These are phyloP conservation scores for Monodelphis domestica DNA, from an alignment of 2,797 vertebrate genomes.

Conservation along the genomic window DNA sequence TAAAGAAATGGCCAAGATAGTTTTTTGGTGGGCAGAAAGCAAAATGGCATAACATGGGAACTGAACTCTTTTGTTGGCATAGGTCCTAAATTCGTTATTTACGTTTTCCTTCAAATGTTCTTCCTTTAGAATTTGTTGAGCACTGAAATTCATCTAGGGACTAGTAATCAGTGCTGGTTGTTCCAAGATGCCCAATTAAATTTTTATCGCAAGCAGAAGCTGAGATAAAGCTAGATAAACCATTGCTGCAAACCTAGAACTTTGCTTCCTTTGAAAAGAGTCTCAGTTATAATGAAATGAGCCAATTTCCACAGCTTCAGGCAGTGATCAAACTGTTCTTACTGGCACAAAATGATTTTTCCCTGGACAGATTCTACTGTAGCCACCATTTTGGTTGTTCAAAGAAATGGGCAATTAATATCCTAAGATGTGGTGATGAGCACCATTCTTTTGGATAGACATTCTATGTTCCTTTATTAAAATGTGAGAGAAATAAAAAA, in stretches of 20 bases:
- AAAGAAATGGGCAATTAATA: not conserved
- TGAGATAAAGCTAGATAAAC: conserved; percentile 26
- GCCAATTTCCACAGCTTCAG: not conserved
- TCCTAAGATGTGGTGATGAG: not conserved
- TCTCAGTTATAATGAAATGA: not conserved
- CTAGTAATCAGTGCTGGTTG: not conserved
- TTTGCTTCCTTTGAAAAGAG: not conserved
- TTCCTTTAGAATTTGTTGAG: not conserved
- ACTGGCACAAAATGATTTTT: not conserved
- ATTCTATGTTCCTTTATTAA: not conserved
- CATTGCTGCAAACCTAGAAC: not conserved
- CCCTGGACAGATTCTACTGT: not conserved
- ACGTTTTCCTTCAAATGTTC: not conserved
- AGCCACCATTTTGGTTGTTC: not conserved
- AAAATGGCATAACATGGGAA: not conserved
- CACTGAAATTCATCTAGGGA: not conserved
- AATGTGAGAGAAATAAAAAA: not conserved
- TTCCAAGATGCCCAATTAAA: not conserved
- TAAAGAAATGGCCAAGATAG: not conserved
- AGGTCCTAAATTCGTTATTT: not conserved
- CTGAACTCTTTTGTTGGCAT: not conserved
- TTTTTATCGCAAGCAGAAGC: conserved; percentile 34
- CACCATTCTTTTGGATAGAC: not conserved
- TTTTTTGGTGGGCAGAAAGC: not conserved
- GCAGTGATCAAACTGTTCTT: not conserved